Conservation (phyloP, 2,797 vertebrate genomes). For the Acridotheres tristis region DNA sequence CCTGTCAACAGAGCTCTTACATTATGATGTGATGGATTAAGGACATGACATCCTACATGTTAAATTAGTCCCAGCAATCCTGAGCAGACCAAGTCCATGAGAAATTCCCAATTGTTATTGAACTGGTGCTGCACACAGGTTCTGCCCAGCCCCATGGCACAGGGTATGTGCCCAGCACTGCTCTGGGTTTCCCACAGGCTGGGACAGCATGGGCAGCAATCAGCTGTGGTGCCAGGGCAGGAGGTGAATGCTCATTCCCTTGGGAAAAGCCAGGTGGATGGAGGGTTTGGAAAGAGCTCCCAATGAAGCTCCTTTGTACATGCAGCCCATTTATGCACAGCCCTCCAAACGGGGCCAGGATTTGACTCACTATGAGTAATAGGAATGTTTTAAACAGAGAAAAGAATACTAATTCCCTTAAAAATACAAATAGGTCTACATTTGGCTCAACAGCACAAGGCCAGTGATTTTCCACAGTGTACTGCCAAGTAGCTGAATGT, state of each 20-base stretch:
- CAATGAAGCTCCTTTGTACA: neutral
- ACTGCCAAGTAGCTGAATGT: constrained; percentile 16
- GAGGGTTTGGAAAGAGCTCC: neutral
- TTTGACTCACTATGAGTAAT: constrained; percentile 46
- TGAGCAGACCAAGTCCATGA: neutral
- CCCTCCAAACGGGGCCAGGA: neutral
- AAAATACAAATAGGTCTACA: constrained; percentile 27
- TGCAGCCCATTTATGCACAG: neutral
- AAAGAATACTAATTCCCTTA: constrained; percentile 25
- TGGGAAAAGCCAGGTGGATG: neutral
- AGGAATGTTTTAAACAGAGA: constrained; percentile 24
- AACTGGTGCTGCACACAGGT: fast-evolving
- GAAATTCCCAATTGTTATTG: fast-evolving
- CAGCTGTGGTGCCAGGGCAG: neutral
- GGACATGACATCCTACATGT: neutral
- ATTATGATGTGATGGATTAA: neutral
- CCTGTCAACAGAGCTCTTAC: neutral
- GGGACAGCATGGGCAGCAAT: fast-evolving
- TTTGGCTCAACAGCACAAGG: constrained; percentile 4
- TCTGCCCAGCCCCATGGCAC: fast-evolving
- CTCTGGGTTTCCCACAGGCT: neutral
- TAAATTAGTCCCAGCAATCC: neutral
- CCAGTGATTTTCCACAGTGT: constrained; percentile 21
- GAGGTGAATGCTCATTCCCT: fast-evolving
- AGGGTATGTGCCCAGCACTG: neutral